A percentile compares a stretch with the other conserved stretches of the same genome.
Evolutionary conservation across 2,797 vertebrate genomes (phyloP).

Genomic region (Ctenopoma multispine): DNA sequence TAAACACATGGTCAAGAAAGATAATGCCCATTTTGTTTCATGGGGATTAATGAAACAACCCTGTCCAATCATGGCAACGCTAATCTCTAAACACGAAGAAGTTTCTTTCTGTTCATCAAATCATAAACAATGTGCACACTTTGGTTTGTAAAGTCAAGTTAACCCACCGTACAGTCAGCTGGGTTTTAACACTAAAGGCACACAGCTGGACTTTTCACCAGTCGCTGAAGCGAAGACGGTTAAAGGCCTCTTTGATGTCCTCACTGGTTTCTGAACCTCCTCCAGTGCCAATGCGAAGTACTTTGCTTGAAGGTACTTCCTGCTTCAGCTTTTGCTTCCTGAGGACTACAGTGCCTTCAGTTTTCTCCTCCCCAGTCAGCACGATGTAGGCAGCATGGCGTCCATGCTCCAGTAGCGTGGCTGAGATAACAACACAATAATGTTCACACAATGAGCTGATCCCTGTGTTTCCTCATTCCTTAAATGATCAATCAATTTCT

Average conservation of each 20-base stretch:
- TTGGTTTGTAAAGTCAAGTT: slow-evolving; percentile 36
- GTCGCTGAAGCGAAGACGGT: slow-evolving; percentile 89
- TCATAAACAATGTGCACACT: slow-evolving; percentile 26
- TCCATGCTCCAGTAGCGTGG: slow-evolving; percentile 87
- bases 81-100: slow-evolving; percentile 16
- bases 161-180: neutral
- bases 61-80: slow-evolving; percentile 22
- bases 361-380: slow-evolving; percentile 71
- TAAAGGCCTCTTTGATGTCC: slow-evolving; percentile 85
- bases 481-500: neutral
- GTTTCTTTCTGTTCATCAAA: slow-evolving; percentile 47
- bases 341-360: slow-evolving; percentile 80
- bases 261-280: slow-evolving; percentile 68
- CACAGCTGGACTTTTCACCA: slow-evolving; percentile 41
- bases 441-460: neutral
- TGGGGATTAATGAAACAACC: slow-evolving; percentile 10
- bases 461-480: neutral
- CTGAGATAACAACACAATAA: slow-evolving; percentile 69
- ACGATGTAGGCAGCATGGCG: slow-evolving; percentile 91
- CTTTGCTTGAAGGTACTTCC: slow-evolving; percentile 78
- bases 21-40: slow-evolving; percentile 12
- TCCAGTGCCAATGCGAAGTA: slow-evolving; percentile 73
- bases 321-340: slow-evolving; percentile 91
- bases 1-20: neutral
- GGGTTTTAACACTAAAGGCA: neutral